Percentiles rank a stretch among this genome's conserved stretches.
phyloP scores from a whole-genome alignment of 2,888 invertebrate species.

The Apamea anceps region DNA sequence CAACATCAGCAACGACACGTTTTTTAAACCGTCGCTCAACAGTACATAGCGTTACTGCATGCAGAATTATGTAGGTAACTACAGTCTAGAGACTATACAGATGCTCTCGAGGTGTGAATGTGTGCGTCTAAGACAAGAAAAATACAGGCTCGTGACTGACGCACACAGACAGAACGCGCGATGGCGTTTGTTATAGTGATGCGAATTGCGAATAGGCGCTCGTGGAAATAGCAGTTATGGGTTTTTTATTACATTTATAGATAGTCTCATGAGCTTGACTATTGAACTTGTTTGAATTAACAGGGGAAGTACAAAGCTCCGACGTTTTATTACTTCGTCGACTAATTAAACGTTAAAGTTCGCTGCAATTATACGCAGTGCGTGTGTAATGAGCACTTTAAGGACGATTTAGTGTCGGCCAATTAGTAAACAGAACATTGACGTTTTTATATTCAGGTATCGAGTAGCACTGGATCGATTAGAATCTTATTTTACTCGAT shows the following conservation, averaged over 20 bases:
- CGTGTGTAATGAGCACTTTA: conserved; percentile 47
- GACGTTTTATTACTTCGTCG: conserved; percentile 58
- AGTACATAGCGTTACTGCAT: conserved; percentile 64
- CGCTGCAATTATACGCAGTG: conserved; percentile 60
- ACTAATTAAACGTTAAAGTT: conserved; percentile 59
- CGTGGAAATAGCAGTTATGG: conserved; percentile 70
- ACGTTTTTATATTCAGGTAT: conserved; percentile 49
- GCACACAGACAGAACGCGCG: conserved; percentile 65
- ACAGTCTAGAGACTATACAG: conserved; percentile 33
- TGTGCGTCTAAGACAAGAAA: conserved; percentile 70
- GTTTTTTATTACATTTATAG: conserved; percentile 65
- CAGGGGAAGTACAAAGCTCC: conserved; percentile 58
- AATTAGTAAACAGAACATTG: conserved; percentile 50
- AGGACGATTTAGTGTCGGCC: conserved; percentile 60
- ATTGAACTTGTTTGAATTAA: conserved; percentile 68
- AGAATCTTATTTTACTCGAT: conserved; percentile 59
- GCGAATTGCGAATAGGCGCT: conserved; percentile 72
- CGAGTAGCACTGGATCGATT: conserved; percentile 36
- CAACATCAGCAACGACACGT: conserved; percentile 39
- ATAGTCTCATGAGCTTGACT: conserved; percentile 57
- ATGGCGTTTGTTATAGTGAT: conserved; percentile 70
- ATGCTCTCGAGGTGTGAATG: conserved; percentile 52
- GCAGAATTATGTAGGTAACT: conserved; percentile 71
- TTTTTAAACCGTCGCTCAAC: conserved; percentile 46
- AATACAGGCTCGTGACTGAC: conserved; percentile 75